Base-by-base conservation (phyloP, 2,113 vertebrate genomes). In the Motacilla tschutschensis region DNA sequence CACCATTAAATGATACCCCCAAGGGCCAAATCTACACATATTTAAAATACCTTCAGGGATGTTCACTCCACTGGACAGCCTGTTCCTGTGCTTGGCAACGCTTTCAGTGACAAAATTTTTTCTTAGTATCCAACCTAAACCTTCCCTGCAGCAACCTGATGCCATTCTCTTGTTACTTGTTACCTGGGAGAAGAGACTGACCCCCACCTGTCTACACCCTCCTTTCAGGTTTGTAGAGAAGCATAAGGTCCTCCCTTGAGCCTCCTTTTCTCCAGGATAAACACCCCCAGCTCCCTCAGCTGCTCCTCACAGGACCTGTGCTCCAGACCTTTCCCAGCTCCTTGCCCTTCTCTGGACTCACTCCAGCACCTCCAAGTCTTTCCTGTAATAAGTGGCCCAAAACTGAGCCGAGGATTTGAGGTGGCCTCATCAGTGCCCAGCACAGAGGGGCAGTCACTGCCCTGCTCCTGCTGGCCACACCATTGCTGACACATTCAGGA, bases 221-320 rank as follows among this genome's bases (percentile, higher is more conserved):
- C 48, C 31, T 43, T 15, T 48, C 26, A 22, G 35, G 21, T 35
- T 3, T 43, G 21, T 11, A 50, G 36, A 63, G 48, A 36, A 17
- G 1, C 0, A 8, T 22, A 18, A 70, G 8, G 12, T 48, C 26
- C 4, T 38, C 5, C 5, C 15, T 1, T 1, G 3, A 57, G 26
- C 22, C 19, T 67, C 18, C 28, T 38, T 51, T 84, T 40, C 12
- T 85, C 35, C 31, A 31, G 25, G 14, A 5, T 41, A 47, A 69
- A 25, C 55, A 48, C 4, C 1, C 18, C 16, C 54, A 60, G 16
- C 10, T 53, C 7, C 40, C 29, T 53, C 22, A 38, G 29, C 13
- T 12, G 3, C 16, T 40, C 6, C 12, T n/a, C 12, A n/a, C 33
- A 12, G 19, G 2, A 33, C 1, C 9, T 46, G 24, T 60, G 7